A percentile compares a stretch with the other conserved stretches of the same genome.
Evolutionary conservation across 1,140 invertebrate species (phyloP).

Genomic region (Odontomachus brunneus): DNA sequence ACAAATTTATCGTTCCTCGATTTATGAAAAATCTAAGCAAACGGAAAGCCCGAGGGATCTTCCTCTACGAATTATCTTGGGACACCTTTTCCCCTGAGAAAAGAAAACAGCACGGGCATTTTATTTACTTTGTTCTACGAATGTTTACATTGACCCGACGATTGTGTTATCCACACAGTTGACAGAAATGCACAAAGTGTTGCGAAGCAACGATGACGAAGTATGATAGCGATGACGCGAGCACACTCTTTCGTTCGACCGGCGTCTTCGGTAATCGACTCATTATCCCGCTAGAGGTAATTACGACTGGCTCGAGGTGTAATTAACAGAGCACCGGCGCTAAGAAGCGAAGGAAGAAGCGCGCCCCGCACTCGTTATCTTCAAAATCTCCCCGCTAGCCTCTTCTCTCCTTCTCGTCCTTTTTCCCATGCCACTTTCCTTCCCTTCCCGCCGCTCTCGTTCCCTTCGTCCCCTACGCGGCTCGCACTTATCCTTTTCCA

Average conservation of each 20-base stretch:
- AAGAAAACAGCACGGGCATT: background rate
- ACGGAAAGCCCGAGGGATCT: no score
- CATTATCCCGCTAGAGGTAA: conserved; percentile 76
- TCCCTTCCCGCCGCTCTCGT: background rate
- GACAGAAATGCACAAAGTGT: background rate
- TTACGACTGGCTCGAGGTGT: conserved; percentile 73
- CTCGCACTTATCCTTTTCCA: conserved; percentile 57
- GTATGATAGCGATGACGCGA: conserved; percentile 33
- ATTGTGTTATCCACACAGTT: background rate
- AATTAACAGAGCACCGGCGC: conserved; percentile 75
- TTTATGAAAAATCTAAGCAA: no score
- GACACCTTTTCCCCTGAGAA: background rate
- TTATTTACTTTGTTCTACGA: background rate
- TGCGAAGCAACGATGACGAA: conserved; percentile 34
- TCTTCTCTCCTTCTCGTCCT: conserved; percentile 51
- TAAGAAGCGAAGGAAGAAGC: conserved; percentile 65
- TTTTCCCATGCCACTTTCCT: conserved; percentile 53
- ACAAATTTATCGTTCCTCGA: no score
- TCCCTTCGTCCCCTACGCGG: conserved; percentile 42
- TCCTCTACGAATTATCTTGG: no score
- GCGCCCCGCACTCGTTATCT: conserved; percentile 76
- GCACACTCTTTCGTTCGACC: conserved; percentile 32
- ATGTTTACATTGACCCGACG: background rate
- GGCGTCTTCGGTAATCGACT: conserved; percentile 74
- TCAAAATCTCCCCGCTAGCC: conserved; percentile 70